Evolutionary conservation across 2,113 vertebrate species (phyloP), one percentile per base, ranked within the genome.

Genomic region (Oreochromis spilurus): DNA sequence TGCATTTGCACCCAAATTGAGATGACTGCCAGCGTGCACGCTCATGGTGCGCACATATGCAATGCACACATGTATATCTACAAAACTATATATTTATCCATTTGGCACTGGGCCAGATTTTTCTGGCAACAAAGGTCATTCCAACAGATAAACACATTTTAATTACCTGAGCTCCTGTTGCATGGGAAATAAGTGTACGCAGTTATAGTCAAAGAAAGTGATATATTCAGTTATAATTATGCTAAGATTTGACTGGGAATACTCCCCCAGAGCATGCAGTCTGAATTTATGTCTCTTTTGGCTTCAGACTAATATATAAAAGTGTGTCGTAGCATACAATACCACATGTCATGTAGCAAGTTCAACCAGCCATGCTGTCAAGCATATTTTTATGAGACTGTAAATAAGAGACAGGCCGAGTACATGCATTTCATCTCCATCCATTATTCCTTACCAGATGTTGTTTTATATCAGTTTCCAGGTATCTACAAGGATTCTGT

Each of bases 381-480:
- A 87, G 88, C 81, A 80, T 87, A 90, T 92, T 92, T 94, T 79
- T 24, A 13, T 48, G 84, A 50, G 85, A 82, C 70, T 89, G 89
- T 94, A 92, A 94, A 93, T 94, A 91, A 91, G 87, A 88, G 86
- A 89, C 78, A 82, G 79, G n/a, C 52, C 1, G 72, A 81, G 90
- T 48, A 90, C 91, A 90, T 87, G 87, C 79, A 82, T 93, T 92
- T 90, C 87, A 88, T 89, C 79, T 75, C 79, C 89, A 94, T 95
- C 90, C 88, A 94, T 95, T 92, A 94, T 95, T 94, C 88, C 94
- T 92, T n/a, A 88, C 38, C 90, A 93, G 91, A 92, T 93, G 93
- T 95, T 91, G 89, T 70, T 88, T 85, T 87, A 82, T 91, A 89
- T 92, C 89, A 86, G 81, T 88, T 94, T 93, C 89, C 87, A 92